A percentile compares a stretch with the other conserved stretches of the same genome.
phyloP scores from a whole-genome alignment of 2,888 invertebrate species.

The Stomorhina lunata region DNA sequence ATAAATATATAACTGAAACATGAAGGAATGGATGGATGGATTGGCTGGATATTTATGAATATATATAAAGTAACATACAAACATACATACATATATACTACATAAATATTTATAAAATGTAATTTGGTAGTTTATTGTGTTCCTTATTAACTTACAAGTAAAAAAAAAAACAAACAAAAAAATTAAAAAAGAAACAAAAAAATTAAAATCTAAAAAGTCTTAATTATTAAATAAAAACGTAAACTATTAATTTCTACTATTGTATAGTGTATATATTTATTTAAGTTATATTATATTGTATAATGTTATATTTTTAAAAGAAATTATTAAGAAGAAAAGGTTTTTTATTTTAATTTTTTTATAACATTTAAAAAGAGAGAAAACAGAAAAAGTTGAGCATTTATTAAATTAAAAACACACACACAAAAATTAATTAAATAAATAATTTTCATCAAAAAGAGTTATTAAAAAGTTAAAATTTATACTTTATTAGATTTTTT shows the following conservation, averaged over 20 bases:
- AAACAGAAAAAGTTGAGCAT: constrained; percentile 46
- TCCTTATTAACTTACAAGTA: constrained; percentile 55
- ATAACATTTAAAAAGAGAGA: not conserved
- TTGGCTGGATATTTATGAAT: constrained; percentile 31
- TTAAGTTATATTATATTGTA: constrained; percentile 52
- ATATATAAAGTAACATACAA: too few species aligned
- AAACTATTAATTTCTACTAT: constrained; percentile 61
- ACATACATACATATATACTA: constrained; percentile 28
- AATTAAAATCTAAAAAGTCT: constrained; percentile 21
- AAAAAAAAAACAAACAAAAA: constrained; percentile 2
- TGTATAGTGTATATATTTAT: constrained; percentile 64
- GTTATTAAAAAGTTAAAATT: not conserved
- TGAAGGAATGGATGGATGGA: too few species aligned
- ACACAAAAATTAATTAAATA: not conserved
- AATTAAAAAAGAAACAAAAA: constrained; percentile 21
- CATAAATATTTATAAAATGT: constrained; percentile 47
- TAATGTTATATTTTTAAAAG: constrained; percentile 42
- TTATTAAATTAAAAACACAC: constrained; percentile 43
- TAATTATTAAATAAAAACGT: constrained; percentile 43
- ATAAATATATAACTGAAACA: too few species aligned
- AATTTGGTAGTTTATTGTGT: constrained; percentile 64
- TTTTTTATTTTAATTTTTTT: constrained; percentile 33
- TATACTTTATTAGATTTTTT: not conserved
- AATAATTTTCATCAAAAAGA: not conserved
- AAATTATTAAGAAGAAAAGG: constrained; percentile 19